Conservation (phyloP, 92 coral and sea anemone genomes). For the Paramuricea clavata region DNA sequence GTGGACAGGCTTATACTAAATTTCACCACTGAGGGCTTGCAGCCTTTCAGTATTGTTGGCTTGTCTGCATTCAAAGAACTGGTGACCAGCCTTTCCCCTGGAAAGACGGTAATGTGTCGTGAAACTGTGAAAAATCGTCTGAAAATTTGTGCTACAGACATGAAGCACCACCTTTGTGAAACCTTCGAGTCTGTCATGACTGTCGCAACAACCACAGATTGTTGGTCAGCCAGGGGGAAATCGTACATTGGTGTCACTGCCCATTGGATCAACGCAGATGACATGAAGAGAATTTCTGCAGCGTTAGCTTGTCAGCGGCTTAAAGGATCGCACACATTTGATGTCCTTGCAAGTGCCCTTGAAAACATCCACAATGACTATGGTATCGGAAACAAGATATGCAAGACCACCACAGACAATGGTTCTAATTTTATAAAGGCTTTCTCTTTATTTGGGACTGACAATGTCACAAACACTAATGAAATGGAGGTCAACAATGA, state of each 20-base stretch:
- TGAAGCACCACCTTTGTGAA: conserved; percentile 14
- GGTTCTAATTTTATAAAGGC: conserved; percentile 24
- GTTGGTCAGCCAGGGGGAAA: conserved; percentile 35
- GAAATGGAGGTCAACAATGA: conserved; percentile 35
- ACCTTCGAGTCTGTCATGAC: conserved; percentile 12
- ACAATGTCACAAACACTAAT: conserved; percentile 42
- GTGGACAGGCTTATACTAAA: conserved; percentile 27
- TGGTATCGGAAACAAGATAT: conserved; percentile 36
- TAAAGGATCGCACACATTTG: conserved; percentile 25
- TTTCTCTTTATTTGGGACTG: conserved; percentile 16
- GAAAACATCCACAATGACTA: conserved; percentile 39
- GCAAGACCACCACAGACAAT: conserved; percentile 34
- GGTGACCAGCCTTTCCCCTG: conserved; percentile 31
- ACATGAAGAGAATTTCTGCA: conserved; percentile 32
- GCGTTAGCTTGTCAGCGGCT: conserved; percentile 35
- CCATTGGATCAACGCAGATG: conserved; percentile 21
- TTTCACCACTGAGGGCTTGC: conserved; percentile 36
- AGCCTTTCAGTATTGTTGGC: conserved; percentile 35
- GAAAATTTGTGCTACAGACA: conserved; percentile 11
- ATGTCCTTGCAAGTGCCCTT: conserved; percentile 29
- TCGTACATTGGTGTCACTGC: conserved; percentile 42
- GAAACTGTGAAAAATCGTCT: conserved; percentile 35
- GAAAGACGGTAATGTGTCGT: conserved; percentile 35
- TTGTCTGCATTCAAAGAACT: conserved; percentile 36
- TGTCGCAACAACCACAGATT: conserved; percentile 36